Evolutionary conservation across 2,888 invertebrate genomes (phyloP), one percentile per base, ranked within the genome.

Genomic region (Drosophila helvetica): DNA sequence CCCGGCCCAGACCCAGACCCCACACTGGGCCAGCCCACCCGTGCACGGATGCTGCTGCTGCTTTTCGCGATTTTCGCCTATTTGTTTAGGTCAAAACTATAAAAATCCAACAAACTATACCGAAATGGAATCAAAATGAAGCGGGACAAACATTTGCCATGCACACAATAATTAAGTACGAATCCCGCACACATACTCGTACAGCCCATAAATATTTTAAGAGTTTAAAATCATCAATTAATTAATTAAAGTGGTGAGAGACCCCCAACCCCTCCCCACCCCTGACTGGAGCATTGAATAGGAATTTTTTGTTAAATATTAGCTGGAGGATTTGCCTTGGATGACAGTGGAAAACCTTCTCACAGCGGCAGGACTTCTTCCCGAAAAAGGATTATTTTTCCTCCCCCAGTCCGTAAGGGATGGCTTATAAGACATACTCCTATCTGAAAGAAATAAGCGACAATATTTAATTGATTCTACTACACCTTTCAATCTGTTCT

Each of bases 181-280:
- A 22, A 22, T 15, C 2, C 15, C 19, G 47, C 65, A 33, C 54
- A 56, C 63, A 27, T 51, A 30, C 54, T 52, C 63, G 17, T 50
- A 58, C 53, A 60, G 60, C 58, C 9, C 65, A 61, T 66, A 78
- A 60, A 63, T 72, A 64, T 70, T 33, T 10, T 33, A 12, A 4
- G 30, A 12, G 30, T 12, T 12, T 1, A 33, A 12, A 80, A 80
- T 89, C 86, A 87, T 89, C 89, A 89, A 88, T 90, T 89, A 88
- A 89, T 87, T 89, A 85, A 87, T 79, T 74, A 78, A 80, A 68
- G 69, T 54, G 50, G 3, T 10, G 30, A 10, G 30, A 30, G 30
- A 10, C 10, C 30, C 0, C 3, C 10, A 3, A 27, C 7, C 27
- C 5, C 22, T 22, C 5, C n/a, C n/a, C n/a, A 22, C 22, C 22